Percentiles rank a stretch among this genome's conserved stretches.
Evolutionary conservation across 2,113 vertebrate species (phyloP).

Genomic region (Urocynchramus pylzowi): DNA sequence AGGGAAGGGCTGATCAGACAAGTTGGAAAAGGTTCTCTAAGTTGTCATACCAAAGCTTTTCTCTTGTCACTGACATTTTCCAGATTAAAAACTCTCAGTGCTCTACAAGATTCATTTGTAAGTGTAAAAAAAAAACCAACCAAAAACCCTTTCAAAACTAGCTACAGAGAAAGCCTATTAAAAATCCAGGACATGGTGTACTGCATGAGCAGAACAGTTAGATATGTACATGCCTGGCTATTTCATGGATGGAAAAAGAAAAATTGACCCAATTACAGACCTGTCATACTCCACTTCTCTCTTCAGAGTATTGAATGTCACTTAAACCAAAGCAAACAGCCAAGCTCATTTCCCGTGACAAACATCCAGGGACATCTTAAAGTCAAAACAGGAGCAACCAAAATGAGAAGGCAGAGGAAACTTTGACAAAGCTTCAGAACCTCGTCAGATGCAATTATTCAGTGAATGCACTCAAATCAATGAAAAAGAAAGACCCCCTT

Average conservation of each 20-base stretch:
- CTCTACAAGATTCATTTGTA: neutral
- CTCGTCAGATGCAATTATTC: constrained; percentile 31
- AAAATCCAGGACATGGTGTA: neutral
- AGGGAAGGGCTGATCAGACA: neutral
- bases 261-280: constrained; percentile 1
- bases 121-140: neutral
- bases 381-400: constrained; percentile 60
- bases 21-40: neutral
- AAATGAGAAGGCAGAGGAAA: constrained; percentile 16
- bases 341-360: constrained; percentile 23
- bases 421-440: neutral
- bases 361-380: constrained; percentile 29
- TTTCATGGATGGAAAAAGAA: constrained; percentile 46
- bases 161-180: neutral
- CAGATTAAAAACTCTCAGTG: neutral
- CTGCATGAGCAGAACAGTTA: neutral
- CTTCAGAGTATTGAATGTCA: constrained; percentile 11
- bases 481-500: neutral
- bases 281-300: constrained; percentile 10
- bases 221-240: neutral
- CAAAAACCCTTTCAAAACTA: neutral
- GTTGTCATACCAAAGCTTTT: neutral
- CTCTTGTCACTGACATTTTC: neutral
- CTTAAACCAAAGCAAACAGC: constrained; percentile 33
- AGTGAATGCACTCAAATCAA: neutral